Base-by-base conservation (phyloP, 64 coral and sea anemone genomes). In the Platygyra sinensis region DNA sequence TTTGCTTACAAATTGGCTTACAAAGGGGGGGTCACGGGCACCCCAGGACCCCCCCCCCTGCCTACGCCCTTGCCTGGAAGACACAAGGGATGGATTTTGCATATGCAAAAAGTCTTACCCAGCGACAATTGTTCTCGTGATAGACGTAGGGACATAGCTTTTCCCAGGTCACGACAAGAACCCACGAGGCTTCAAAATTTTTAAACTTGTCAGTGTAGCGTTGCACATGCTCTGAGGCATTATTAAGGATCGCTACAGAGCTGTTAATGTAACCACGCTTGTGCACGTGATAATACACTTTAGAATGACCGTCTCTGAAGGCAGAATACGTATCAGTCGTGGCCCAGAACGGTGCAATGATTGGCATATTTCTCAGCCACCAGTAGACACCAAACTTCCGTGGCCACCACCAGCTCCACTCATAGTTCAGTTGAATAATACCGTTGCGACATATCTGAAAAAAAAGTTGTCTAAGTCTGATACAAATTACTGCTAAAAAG, bases 331-430 rank as follows among this genome's bases (percentile, higher is more conserved):
- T 51, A 52, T 90, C 78, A 20, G 55, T 76, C 17, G 25, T 75
- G 18, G 89, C 63, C 89, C 89, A 91, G 15, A 61, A 91, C 29
- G 89, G 89, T 61, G 89, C 79, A 73, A 91, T 62, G 18, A 72
- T 36, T 57, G 49, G n/a, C 0, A 62, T 24, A 1, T 38, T 74
- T 27, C n/a, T 52, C 49, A 81, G 24, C 52, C 69, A 62, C 9
- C 11, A 17, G 20, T n/a, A 80, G 18, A 33, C 6, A 14, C 89
- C 89, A 82, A 90, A 90, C 67, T 62, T 82, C 50, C 22, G 50
- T 29, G 89, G 89, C 65, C 51, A 82, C 78, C 27, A 78, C 19
- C 42, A 50, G 18, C 60, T 60, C 15, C 49, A 82, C 10, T 24
- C 12, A 24, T 73, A 19, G 30, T 72, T 80, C 10, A 82, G 31